Evolutionary conservation across 2,797 vertebrate genomes (phyloP).

Genomic region (Peromyscus aztecus): DNA sequence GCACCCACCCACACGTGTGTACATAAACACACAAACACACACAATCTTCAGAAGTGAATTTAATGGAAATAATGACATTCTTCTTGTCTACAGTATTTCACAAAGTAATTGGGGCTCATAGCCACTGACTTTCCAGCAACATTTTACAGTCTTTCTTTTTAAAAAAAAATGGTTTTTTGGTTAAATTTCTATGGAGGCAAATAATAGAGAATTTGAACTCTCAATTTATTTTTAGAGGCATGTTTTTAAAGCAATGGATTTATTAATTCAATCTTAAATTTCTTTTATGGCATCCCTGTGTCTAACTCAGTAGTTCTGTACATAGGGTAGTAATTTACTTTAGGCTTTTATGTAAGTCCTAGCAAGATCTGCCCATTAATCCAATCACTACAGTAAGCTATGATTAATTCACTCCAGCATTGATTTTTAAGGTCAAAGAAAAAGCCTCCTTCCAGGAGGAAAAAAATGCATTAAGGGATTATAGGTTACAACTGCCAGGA

Average conservation of each 20-base stretch:
- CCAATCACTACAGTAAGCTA: conserved; percentile 75
- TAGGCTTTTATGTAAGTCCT: conserved; percentile 72
- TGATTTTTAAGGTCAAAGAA: conserved; percentile 83
- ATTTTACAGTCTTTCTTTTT: background rate
- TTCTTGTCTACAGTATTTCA: background rate
- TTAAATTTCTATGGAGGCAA: conserved; percentile 23
- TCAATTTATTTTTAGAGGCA: background rate
- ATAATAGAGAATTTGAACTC: conserved; percentile 9
- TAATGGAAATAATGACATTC: background rate
- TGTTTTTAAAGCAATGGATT: conserved; percentile 18
- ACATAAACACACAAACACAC: background rate
- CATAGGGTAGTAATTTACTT: conserved; percentile 65
- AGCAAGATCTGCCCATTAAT: conserved; percentile 73
- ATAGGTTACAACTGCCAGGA: conserved; percentile 52
- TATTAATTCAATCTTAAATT: conserved; percentile 54
- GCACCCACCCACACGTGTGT: background rate
- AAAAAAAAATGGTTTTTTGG: conserved; percentile 15
- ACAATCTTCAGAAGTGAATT: background rate
- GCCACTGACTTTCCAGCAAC: background rate
- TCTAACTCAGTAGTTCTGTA: background rate
- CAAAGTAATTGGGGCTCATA: background rate
- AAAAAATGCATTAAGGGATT: conserved; percentile 57
- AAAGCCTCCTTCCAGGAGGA: conserved; percentile 67
- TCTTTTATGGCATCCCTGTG: background rate
- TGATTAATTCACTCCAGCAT: conserved; percentile 85